phyloP scores from a whole-genome alignment of 1,140 invertebrate genomes.

The Zaprionus africanus region DNA sequence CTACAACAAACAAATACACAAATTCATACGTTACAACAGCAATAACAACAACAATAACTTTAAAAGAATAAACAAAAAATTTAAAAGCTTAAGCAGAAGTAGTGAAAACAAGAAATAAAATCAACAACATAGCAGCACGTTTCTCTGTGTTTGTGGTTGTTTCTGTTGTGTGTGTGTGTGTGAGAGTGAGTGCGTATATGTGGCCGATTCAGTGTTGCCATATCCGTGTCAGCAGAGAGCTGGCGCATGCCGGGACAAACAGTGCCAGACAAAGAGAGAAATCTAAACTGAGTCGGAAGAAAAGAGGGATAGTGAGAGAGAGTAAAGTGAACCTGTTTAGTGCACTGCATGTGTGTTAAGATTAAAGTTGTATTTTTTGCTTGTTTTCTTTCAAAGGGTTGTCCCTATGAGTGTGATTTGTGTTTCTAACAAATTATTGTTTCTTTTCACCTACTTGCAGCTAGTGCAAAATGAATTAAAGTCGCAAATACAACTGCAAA shows the following conservation, averaged over 20 bases:
- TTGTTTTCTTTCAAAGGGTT: background rate
- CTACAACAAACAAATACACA: conserved; percentile 10
- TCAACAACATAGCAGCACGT: conserved; percentile 49
- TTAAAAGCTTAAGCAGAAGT: conserved; percentile 1
- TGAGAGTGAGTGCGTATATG: conserved; percentile 4
- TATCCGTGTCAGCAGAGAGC: conserved; percentile 52
- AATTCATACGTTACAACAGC: conserved; percentile 9
- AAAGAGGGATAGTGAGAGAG: conserved; percentile 8
- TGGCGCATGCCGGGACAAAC: conserved; percentile 30
- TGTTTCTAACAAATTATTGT: conserved; percentile 26
- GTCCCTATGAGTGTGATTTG: background rate
- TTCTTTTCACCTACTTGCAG: conserved; percentile 31
- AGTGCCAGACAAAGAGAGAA: conserved; percentile 5
- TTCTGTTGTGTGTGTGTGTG: conserved; percentile 16
- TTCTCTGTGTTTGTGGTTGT: conserved; percentile 42
- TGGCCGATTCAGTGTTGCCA: conserved; percentile 61
- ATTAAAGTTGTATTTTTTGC: conserved; percentile 26
- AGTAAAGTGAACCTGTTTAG: conserved; percentile 2
- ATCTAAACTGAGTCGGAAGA: background rate
- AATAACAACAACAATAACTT: conserved; percentile 21
- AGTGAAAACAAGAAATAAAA: conserved; percentile 39
- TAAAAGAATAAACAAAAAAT: conserved; percentile 11
- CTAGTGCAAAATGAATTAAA: conserved; percentile 42
- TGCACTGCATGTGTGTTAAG: conserved; percentile 20
- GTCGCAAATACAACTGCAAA: conserved; percentile 19